phyloP scores from a whole-genome alignment of 2,888 invertebrate genomes.

The Ormia ochracea region DNA sequence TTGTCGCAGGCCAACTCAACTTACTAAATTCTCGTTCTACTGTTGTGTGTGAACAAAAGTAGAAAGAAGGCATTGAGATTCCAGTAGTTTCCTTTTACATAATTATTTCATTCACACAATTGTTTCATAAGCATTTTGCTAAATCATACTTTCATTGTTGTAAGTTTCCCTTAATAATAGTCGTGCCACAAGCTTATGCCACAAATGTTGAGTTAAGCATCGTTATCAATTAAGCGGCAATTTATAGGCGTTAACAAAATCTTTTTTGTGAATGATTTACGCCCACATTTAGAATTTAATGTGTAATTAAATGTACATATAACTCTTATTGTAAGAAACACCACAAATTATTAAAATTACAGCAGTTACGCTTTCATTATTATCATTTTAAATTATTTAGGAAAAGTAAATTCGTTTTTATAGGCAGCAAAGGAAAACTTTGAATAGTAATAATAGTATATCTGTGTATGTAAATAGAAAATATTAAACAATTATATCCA shows the following conservation, averaged over 20 bases:
- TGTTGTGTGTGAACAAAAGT: neutral
- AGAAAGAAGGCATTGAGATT: neutral
- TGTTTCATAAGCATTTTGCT: neutral
- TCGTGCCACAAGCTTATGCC: neutral
- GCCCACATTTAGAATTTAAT: neutral
- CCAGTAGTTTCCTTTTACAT: neutral
- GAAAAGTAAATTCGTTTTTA: no score
- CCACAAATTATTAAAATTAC: no score
- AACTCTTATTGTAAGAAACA: no score
- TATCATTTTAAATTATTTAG: no score
- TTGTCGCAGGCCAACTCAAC: neutral
- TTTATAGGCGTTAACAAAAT: constrained; percentile 2
- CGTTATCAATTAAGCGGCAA: neutral
- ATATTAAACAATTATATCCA: no score
- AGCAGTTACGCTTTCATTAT: no score
- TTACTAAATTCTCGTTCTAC: neutral
- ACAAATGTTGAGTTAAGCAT: neutral
- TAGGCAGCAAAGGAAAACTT: no score
- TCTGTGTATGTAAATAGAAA: no score
- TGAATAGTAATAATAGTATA: no score
- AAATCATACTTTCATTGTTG: neutral
- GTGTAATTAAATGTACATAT: no score
- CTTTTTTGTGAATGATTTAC: neutral
- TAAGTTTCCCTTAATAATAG: neutral
- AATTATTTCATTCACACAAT: neutral